A percentile compares a stretch with the other conserved stretches of the same genome.
phyloP scores from a whole-genome alignment of 2,113 vertebrate genomes.

The Pelodiscus sinensis region DNA sequence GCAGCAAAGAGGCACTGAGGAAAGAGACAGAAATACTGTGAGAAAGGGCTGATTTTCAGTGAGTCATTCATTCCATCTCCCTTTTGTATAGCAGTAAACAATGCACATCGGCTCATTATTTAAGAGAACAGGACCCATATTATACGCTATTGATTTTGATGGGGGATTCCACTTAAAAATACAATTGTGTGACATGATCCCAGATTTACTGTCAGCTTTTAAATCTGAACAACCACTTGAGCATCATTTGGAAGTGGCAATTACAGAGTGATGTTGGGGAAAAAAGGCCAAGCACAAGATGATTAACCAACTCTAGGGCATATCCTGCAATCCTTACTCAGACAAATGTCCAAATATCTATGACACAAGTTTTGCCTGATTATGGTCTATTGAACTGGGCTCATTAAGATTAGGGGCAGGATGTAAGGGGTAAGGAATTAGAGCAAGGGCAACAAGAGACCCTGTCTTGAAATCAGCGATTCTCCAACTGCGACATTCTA shows the following conservation, averaged over 20 bases:
- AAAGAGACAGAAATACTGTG: neutral
- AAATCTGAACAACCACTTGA: neutral
- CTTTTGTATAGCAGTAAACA: neutral
- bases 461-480: neutral
- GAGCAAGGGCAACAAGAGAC: neutral
- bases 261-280: neutral
- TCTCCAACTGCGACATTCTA: neutral
- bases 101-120: neutral
- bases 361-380: neutral
- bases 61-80: neutral
- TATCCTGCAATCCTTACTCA: neutral
- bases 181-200: neutral
- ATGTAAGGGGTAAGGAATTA: neutral
- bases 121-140: neutral
- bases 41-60: neutral
- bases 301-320: neutral
- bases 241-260: neutral
- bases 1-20: neutral
- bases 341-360: neutral
- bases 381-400: neutral
- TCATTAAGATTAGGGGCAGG: neutral
- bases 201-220: neutral
- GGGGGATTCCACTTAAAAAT: neutral
- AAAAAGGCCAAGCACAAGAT: neutral
- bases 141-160: neutral